Evolutionary conservation across 2,797 vertebrate genomes (phyloP).

Genomic region (Acanthornis magna): DNA sequence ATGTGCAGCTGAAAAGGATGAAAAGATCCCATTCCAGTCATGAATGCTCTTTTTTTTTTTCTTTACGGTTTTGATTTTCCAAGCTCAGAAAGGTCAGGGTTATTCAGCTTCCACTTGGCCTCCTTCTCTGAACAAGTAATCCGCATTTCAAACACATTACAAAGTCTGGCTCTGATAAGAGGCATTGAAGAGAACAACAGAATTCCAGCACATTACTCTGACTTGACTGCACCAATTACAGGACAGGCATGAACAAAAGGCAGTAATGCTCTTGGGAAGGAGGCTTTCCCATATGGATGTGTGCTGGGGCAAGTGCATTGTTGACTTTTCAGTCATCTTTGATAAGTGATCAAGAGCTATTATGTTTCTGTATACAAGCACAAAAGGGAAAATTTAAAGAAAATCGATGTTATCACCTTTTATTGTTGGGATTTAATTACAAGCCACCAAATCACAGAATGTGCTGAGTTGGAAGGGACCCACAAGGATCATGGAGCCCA

Average conservation of each 20-base stretch:
- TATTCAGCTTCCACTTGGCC: conserved; percentile 58
- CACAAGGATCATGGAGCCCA: neutral
- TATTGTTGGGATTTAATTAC: conserved; percentile 12
- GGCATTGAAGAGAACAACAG: conserved; percentile 25
- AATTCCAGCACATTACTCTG: conserved; percentile 51
- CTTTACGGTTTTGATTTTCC: neutral
- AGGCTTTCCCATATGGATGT: conserved; percentile 29
- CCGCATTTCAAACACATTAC: conserved; percentile 48
- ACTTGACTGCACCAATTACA: conserved; percentile 47
- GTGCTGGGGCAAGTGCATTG: neutral
- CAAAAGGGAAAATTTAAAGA: neutral
- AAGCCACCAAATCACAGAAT: neutral
- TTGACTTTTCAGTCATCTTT: neutral
- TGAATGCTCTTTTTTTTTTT: neutral
- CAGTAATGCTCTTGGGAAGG: conserved; percentile 28
- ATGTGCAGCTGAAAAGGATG: neutral
- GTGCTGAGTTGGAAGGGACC: neutral
- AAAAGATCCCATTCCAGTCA: neutral
- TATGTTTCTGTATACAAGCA: neutral
- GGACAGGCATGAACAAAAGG: conserved; percentile 55
- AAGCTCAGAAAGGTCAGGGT: conserved; percentile 42
- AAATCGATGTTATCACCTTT: conserved; percentile 10
- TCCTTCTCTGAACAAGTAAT: conserved; percentile 59
- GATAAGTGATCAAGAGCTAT: conserved; percentile 23
- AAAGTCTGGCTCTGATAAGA: conserved; percentile 57